phyloP scores from a whole-genome alignment of 2,888 invertebrate species.

The Stenchaetothrips biformis region DNA sequence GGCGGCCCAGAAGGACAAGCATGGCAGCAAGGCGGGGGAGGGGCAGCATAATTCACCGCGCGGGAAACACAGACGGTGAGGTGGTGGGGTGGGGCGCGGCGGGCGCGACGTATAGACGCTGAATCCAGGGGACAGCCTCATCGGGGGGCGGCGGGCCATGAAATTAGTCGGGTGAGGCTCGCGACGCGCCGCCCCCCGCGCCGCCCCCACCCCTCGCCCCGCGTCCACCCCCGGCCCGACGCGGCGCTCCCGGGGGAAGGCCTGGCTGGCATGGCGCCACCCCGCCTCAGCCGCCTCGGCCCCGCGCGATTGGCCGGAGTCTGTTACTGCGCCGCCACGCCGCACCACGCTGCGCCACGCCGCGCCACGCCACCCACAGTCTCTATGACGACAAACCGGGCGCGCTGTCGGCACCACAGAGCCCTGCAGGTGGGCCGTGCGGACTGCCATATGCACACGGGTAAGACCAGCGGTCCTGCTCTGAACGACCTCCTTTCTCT shows the following conservation, averaged over 20 bases:
- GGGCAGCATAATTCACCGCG: not conserved
- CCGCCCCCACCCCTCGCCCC: not conserved
- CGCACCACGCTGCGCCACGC: not conserved
- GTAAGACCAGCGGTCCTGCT: too few species aligned
- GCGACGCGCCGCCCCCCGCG: not conserved
- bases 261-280: not conserved
- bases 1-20: too few species aligned
- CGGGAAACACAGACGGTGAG: not conserved
- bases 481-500: too few species aligned
- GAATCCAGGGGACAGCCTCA: slow-evolving; percentile 17
- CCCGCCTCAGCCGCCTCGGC: not conserved
- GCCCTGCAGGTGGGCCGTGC: too few species aligned
- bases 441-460: too few species aligned
- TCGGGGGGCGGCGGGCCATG: slow-evolving; percentile 18
- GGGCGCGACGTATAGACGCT: not conserved
- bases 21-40: too few species aligned
- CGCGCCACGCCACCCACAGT: not conserved
- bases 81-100: not conserved
- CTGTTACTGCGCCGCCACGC: not conserved
- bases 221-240: not conserved
- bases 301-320: slow-evolving; percentile 3
- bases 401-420: too few species aligned
- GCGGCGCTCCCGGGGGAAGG: not conserved
- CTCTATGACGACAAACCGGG: not conserved
- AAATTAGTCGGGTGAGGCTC: slow-evolving; percentile 14